Base-by-base conservation (phyloP, 1,140 invertebrate species). In the Sitophilus oryzae region DNA sequence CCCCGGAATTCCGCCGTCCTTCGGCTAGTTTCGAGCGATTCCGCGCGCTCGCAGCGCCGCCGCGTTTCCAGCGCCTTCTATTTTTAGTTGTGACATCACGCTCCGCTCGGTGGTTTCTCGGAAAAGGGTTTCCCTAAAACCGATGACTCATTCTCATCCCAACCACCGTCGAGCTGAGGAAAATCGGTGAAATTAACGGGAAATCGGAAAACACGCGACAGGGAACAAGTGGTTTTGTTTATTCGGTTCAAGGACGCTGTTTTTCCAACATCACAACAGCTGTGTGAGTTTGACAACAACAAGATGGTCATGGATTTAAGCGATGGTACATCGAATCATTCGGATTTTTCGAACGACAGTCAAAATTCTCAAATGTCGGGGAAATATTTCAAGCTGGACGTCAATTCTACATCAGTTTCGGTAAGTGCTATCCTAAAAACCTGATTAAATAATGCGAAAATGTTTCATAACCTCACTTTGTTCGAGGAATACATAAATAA, bases 311-410 rank as follows among this genome's bases (percentile, higher is more conserved):
- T 69, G 49, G 68, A 68, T 35, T 52, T 66, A 40, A 68, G 66
- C 56, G 70, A 71, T 56, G 66, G 67, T 14, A 61, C 66, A 50
- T 71, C 70, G 35, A 69, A 70, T 52, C 64, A 71, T 59, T 70
- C 67, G 47, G 70, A 71, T 63, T 71, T 71, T 62, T 70, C 67
- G 4, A 69, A 68, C 59, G 70, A 71, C 46, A 71, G 68, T 46
- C 67, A 71, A 59, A 66, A 63, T 54, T 71, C 69, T 20, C 64
- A 70, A 40, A 60, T 64, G 35, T 68, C 67, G 20, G 62, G 63
- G 18, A 56, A n/a, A n/a, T n/a, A n/a, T n/a, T n/a, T n/a, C n/a
- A n/a, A n/a, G n/a, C n/a, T n/a, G n/a, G n/a, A n/a, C n/a, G n/a
- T n/a, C n/a, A n/a, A n/a, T n/a, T 40, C 66, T 14, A 63, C 63